phyloP scores from a whole-genome alignment of 2,113 vertebrate species.

The Halichoerus grypus region DNA sequence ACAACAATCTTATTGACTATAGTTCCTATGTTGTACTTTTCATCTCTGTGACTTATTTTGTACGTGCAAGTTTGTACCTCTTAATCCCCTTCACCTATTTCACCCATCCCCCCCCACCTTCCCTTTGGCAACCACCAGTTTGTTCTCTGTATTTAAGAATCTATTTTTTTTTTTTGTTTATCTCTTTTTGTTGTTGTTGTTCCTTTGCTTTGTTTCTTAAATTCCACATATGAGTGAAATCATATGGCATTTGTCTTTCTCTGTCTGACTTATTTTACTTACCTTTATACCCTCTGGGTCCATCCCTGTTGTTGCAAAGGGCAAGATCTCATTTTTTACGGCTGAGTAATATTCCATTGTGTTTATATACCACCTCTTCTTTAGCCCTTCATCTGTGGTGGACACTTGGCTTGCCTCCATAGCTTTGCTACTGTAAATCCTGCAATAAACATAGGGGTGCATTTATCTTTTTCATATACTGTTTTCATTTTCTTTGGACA shows the following conservation, averaged over 20 bases:
- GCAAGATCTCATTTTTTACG: neutral
- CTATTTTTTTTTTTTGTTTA: neutral
- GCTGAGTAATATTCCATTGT: neutral
- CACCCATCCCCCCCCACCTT: neutral
- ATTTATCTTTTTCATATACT: neutral
- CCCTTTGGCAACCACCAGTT: neutral
- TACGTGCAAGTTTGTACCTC: neutral
- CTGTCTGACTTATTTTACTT: neutral
- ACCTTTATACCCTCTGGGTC: neutral
- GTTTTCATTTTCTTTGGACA: neutral
- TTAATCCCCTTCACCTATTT: neutral
- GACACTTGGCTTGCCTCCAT: neutral
- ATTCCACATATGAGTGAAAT: neutral
- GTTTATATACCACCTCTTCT: neutral
- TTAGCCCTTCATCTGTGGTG: neutral
- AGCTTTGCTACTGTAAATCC: neutral
- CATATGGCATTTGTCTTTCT: neutral
- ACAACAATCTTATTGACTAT: neutral
- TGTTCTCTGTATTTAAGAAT: neutral
- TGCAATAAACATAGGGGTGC: neutral
- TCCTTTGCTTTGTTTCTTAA: neutral
- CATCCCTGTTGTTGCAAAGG: neutral
- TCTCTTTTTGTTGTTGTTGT: neutral
- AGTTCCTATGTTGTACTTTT: neutral
- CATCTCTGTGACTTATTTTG: neutral